These are phyloP conservation scores for Physocephala rufipes DNA, from an alignment of 2,888 invertebrate species.

Conservation along the genomic window DNA sequence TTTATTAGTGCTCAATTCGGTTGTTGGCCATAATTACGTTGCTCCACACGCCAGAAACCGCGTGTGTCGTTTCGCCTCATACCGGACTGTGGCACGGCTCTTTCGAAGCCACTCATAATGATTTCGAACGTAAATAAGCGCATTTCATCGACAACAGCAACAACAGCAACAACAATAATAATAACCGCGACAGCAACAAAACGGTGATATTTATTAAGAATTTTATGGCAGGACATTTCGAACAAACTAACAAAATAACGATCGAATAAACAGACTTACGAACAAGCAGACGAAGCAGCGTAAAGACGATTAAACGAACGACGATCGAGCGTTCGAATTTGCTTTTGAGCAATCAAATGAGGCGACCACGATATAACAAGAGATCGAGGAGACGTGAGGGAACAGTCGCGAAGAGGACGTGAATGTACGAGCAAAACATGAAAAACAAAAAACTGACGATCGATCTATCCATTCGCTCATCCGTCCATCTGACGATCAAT, in stretches of 20 bases:
- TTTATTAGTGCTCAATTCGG: conserved; percentile 27
- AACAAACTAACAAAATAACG: conserved; percentile 22
- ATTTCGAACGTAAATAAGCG: conserved; percentile 26
- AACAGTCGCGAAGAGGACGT: background rate
- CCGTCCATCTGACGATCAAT: too few relatives aligned
- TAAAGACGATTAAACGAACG: background rate
- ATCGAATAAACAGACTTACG: background rate
- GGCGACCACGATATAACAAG: background rate
- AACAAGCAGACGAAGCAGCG: background rate
- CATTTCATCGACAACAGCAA: conserved; percentile 9
- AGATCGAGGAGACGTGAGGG: background rate
- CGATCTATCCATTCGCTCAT: conserved; percentile 18
- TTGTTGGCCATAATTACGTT: conserved; percentile 15
- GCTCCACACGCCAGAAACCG: background rate
- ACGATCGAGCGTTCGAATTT: conserved; percentile 3
- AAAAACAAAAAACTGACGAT: background rate
- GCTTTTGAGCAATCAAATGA: background rate
- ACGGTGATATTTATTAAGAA: conserved; percentile 27
- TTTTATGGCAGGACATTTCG: conserved; percentile 33
- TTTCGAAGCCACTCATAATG: conserved; percentile 7
- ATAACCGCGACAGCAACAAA: conserved; percentile 22
- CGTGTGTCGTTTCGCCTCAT: background rate
- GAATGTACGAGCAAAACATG: background rate
- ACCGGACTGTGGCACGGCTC: background rate
- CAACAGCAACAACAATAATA: conserved; percentile 2